These are phyloP conservation scores for Centropyge bicolor DNA, from an alignment of 2,797 vertebrate genomes.

Conservation along the genomic window DNA sequence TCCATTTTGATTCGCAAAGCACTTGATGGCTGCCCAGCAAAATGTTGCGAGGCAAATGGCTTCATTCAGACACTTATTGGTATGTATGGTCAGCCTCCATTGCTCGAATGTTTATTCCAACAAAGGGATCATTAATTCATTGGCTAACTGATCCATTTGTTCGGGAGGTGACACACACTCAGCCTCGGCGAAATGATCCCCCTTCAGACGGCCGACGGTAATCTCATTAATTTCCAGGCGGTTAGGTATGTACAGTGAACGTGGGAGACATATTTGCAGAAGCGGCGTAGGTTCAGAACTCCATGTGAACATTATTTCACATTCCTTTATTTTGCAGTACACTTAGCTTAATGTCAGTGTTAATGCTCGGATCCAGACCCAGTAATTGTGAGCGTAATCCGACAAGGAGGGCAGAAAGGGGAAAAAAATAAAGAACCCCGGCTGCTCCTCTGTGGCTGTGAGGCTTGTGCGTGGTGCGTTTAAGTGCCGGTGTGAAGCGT, in stretches of 20 bases:
- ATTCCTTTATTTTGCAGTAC: slow-evolving; percentile 18
- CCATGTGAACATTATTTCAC: slow-evolving; percentile 4
- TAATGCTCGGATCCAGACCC: background rate
- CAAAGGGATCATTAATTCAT: slow-evolving; percentile 47
- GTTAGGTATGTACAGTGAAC: background rate
- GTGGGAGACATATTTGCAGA: slow-evolving; percentile 3
- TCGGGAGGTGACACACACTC: slow-evolving; percentile 37
- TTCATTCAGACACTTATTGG: slow-evolving; percentile 35
- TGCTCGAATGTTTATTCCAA: slow-evolving; percentile 9
- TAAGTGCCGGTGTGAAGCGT: background rate
- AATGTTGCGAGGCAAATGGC: slow-evolving; percentile 35
- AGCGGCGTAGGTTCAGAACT: slow-evolving; percentile 2
- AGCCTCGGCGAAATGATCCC: slow-evolving; percentile 30
- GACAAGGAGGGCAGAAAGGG: slow-evolving; percentile 15
- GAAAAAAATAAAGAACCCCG: background rate
- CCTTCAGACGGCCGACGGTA: slow-evolving; percentile 24
- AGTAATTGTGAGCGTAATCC: slow-evolving; percentile 32
- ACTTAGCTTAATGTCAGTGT: slow-evolving; percentile 2
- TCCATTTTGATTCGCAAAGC: slow-evolving; percentile 54
- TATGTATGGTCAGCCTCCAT: slow-evolving; percentile 15
- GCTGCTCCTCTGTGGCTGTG: slow-evolving; percentile 12
- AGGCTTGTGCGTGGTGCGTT: background rate
- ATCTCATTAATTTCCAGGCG: slow-evolving; percentile 25
- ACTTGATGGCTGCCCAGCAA: slow-evolving; percentile 34
- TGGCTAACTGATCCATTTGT: slow-evolving; percentile 45